phyloP scores from a whole-genome alignment of 2,888 invertebrate species.

The Trachelus stipa region DNA sequence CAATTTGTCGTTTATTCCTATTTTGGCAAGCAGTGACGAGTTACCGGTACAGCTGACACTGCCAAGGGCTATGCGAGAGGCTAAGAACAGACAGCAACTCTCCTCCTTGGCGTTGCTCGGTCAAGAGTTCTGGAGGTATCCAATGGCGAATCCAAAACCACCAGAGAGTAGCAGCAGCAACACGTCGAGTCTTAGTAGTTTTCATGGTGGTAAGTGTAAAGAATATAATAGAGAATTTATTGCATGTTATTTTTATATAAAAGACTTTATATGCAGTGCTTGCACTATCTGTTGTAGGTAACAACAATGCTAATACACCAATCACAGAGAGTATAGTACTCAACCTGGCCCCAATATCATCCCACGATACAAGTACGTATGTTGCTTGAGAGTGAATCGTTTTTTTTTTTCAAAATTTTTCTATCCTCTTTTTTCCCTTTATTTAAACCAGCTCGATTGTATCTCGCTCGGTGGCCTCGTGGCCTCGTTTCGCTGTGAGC shows the following conservation, averaged over 20 bases:
- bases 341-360: slow-evolving; percentile 77
- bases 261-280: background rate
- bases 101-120: slow-evolving; percentile 91
- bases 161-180: slow-evolving; percentile 66
- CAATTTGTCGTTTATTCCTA: slow-evolving; percentile 48
- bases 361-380: slow-evolving; percentile 56
- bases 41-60: slow-evolving; percentile 90
- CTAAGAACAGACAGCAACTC: slow-evolving; percentile 90
- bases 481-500: background rate
- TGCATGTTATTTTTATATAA: background rate
- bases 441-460: slow-evolving; percentile 6
- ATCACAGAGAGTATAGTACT: slow-evolving; percentile 72
- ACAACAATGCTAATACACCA: slow-evolving; percentile 55
- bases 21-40: slow-evolving; percentile 79
- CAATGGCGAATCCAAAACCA: slow-evolving; percentile 80
- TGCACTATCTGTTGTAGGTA: slow-evolving; percentile 17
- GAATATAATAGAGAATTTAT: background rate
- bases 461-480: background rate
- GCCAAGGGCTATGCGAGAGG: slow-evolving; percentile 87
- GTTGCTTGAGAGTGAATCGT: background rate
- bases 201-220: slow-evolving; percentile 63
- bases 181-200: slow-evolving; percentile 81
- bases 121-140: slow-evolving; percentile 86
- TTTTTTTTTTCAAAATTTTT: background rate
- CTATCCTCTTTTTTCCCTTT: slow-evolving; percentile 5